Evolutionary conservation across 2,113 vertebrate species (phyloP).

Genomic region (Myiopsitta monachus): DNA sequence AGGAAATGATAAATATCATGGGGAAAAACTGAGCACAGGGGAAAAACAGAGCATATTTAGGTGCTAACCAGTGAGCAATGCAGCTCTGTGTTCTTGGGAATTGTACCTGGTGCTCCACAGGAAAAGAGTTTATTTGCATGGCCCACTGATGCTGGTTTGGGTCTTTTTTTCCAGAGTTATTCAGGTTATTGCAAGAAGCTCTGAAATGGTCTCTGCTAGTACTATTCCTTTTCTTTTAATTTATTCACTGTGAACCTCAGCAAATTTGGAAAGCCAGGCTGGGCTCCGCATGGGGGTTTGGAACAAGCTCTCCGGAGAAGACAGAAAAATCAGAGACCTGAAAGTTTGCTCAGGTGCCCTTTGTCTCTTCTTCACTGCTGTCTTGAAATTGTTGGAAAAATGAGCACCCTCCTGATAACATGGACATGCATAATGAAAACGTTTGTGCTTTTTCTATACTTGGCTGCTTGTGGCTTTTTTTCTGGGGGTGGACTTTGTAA

Average conservation of each 20-base stretch:
- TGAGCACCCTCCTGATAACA: not conserved
- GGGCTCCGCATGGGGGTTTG: accelerated
- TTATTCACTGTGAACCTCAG: not conserved
- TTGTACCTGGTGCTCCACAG: not conserved
- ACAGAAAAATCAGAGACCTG: not conserved
- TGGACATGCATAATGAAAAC: not conserved
- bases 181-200: not conserved
- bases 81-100: not conserved
- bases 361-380: not conserved
- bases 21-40: not conserved
- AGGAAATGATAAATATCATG: not conserved
- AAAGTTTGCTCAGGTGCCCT: accelerated
- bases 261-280: not conserved
- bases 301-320: not conserved
- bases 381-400: not conserved
- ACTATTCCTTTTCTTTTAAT: not conserved
- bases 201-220: not conserved
- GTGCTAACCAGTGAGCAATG: not conserved
- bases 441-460: not conserved
- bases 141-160: not conserved
- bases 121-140: not conserved
- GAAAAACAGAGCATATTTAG: not conserved
- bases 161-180: not conserved
- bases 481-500: not conserved
- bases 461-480: not conserved